Conservation (phyloP, 2,797 vertebrate species). For the Spheniscus humboldti region DNA sequence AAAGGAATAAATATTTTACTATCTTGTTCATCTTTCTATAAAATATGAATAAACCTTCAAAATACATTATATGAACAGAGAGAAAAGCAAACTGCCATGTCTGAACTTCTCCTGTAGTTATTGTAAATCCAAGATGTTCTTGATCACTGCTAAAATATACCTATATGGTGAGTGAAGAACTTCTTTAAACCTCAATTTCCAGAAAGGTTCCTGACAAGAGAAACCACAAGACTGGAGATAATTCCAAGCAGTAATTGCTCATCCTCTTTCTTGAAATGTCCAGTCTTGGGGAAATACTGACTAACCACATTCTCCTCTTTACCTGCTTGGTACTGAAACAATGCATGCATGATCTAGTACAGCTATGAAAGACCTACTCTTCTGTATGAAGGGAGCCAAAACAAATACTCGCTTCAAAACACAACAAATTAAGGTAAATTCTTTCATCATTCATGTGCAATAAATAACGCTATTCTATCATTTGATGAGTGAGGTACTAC, state of each 20-base stretch:
- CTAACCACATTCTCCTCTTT: neutral
- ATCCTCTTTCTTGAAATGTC: neutral
- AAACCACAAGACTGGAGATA: neutral
- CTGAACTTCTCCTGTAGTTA: neutral
- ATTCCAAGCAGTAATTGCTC: neutral
- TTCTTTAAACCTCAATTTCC: neutral
- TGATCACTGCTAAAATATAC: neutral
- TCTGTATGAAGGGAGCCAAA: neutral
- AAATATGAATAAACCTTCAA: neutral
- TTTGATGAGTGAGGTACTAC: neutral
- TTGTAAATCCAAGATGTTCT: neutral
- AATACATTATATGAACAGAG: neutral
- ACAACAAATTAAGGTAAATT: neutral
- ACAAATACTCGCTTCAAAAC: neutral
- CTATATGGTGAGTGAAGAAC: neutral
- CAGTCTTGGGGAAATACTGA: neutral
- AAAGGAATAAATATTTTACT: neutral
- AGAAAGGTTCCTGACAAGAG: neutral
- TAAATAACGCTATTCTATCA: neutral
- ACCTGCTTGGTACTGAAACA: neutral
- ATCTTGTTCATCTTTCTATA: neutral
- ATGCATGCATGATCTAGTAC: neutral
- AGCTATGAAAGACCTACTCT: neutral
- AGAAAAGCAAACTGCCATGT: neutral
- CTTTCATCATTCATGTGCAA: neutral